Evolutionary conservation across 1,140 invertebrate genomes (phyloP).

Genomic region (Procambarus clarkii): DNA sequence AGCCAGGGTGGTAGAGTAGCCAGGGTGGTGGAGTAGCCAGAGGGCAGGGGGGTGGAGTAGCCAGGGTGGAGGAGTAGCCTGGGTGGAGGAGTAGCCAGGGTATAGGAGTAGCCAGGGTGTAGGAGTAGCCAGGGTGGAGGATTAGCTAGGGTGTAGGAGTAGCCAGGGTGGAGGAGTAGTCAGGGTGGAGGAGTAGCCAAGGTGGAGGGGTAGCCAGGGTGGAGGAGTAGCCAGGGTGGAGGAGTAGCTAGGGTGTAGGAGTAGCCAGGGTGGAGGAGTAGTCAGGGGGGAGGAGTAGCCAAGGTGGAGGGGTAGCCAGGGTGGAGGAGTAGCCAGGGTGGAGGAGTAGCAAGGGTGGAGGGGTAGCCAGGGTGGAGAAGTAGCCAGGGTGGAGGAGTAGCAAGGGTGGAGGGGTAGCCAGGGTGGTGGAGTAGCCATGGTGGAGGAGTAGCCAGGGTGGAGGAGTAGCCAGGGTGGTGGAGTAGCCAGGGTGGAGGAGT

Average conservation of each 20-base stretch:
- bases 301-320: background rate
- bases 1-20: too few species aligned
- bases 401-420: background rate
- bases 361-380: background rate
- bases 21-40: too few species aligned
- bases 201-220: background rate
- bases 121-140: background rate
- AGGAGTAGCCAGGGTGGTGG: background rate
- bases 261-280: background rate
- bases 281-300: background rate
- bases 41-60: too few species aligned
- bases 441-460: background rate
- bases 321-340: background rate
- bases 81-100: background rate
- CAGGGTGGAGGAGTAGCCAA: background rate
- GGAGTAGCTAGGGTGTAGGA: background rate
- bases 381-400: too few species aligned
- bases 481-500: background rate
- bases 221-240: background rate
- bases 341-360: background rate
- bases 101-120: background rate
- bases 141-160: background rate
- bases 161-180: too few species aligned
- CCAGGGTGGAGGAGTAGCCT: too few species aligned
- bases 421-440: too few species aligned